Conservation (phyloP, 2,113 vertebrate genomes). For the Phaethornis superciliosus region DNA sequence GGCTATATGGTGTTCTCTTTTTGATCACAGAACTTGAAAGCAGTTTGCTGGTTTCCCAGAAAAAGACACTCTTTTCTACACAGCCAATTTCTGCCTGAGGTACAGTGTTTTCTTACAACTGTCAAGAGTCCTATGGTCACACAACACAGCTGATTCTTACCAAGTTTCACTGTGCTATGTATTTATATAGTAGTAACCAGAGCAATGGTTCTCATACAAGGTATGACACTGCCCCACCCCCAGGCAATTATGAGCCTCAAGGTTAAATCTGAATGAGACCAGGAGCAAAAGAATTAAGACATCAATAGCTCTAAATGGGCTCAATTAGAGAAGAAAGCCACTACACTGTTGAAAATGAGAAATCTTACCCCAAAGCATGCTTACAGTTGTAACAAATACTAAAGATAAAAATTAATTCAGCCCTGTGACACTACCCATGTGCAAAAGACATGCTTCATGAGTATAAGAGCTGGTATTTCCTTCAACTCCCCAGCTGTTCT, state of each 20-base stretch:
- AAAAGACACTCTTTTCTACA: background rate
- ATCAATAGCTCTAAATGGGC: background rate
- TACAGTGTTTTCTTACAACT: background rate
- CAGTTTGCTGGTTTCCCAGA: background rate
- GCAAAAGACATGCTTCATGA: background rate
- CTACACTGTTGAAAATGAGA: background rate
- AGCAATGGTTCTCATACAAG: background rate
- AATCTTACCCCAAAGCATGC: background rate
- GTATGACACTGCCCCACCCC: background rate
- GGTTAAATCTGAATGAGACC: background rate
- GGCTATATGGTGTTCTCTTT: background rate
- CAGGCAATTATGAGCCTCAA: background rate
- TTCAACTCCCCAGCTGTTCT: conserved; percentile 22
- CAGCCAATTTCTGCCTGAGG: background rate
- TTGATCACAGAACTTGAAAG: background rate
- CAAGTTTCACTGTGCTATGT: background rate
- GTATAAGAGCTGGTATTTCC: background rate
- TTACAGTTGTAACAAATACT: background rate
- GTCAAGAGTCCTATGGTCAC: background rate
- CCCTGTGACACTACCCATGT: background rate
- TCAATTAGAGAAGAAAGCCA: background rate
- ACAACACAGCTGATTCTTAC: background rate
- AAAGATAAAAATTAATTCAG: background rate
- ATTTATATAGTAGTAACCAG: background rate
- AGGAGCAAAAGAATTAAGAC: background rate